Conservation (phyloP, 2,888 invertebrate genomes). For the Lottia gigantea region DNA sequence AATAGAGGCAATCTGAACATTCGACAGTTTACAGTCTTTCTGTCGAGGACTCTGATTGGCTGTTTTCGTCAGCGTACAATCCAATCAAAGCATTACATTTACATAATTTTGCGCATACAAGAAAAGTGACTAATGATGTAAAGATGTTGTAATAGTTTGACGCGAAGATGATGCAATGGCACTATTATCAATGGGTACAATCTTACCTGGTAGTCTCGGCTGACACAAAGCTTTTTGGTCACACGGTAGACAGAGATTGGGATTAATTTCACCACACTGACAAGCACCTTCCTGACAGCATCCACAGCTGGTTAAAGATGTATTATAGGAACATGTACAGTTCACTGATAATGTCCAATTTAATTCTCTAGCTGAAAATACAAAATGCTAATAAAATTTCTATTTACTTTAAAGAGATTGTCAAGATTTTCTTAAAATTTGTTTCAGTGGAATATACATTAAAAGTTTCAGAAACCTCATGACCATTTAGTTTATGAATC, state of each 20-base stretch:
- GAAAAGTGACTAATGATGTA: no score
- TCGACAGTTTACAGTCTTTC: neutral
- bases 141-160: neutral
- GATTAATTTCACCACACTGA: constrained; percentile 13
- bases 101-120: no score
- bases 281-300: constrained; percentile 13
- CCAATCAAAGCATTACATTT: no score
- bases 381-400: neutral
- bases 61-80: no score
- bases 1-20: no score
- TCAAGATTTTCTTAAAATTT: no score
- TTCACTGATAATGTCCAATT: constrained; percentile 8
- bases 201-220: constrained; percentile 5
- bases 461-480: no score
- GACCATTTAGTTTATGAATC: no score
- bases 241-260: neutral
- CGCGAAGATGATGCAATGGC: neutral
- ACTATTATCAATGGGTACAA: neutral
- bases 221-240: neutral
- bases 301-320: neutral
- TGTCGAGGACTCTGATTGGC: no score
- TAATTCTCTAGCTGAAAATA: constrained; percentile 11
- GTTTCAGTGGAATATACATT: no score
- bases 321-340: constrained; percentile 12
- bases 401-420: no score